phyloP scores from a whole-genome alignment of 2,888 invertebrate genomes.

The Idaea straminata region DNA sequence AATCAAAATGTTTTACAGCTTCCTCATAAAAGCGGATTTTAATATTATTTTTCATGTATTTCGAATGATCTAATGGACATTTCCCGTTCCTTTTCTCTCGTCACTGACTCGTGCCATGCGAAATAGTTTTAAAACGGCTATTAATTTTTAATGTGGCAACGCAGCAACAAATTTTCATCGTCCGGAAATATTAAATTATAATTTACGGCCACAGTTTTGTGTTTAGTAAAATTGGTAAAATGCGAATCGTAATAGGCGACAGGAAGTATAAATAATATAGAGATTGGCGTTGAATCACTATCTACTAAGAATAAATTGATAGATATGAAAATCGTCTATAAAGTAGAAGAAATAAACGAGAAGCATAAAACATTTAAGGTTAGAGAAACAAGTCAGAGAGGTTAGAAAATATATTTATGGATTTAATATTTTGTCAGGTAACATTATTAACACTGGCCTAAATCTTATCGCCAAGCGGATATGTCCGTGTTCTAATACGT shows the following conservation, averaged over 20 bases:
- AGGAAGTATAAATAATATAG: slow-evolving; percentile 71
- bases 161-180: slow-evolving; percentile 61
- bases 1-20: slow-evolving; percentile 64
- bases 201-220: slow-evolving; percentile 70
- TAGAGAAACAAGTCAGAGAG: background rate
- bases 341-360: background rate
- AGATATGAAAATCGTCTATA: background rate
- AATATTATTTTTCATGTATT: slow-evolving; percentile 59
- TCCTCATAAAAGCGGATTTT: slow-evolving; percentile 60
- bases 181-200: slow-evolving; percentile 76
- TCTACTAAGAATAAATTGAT: background rate
- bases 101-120: slow-evolving; percentile 62
- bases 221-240: slow-evolving; percentile 73
- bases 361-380: background rate
- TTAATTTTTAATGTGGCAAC: slow-evolving; percentile 74
- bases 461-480: no score
- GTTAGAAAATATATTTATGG: background rate
- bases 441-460: background rate
- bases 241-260: slow-evolving; percentile 58
- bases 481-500: no score
- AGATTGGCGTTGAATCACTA: slow-evolving; percentile 39
- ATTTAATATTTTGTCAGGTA: background rate
- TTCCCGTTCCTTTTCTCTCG: slow-evolving; percentile 68
- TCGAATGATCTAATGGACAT: slow-evolving; percentile 66
- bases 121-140: slow-evolving; percentile 73